Evolutionary conservation across 2,888 invertebrate species (phyloP), one percentile per base, ranked within the genome.

Genomic region (Trissoscelio sp.): DNA sequence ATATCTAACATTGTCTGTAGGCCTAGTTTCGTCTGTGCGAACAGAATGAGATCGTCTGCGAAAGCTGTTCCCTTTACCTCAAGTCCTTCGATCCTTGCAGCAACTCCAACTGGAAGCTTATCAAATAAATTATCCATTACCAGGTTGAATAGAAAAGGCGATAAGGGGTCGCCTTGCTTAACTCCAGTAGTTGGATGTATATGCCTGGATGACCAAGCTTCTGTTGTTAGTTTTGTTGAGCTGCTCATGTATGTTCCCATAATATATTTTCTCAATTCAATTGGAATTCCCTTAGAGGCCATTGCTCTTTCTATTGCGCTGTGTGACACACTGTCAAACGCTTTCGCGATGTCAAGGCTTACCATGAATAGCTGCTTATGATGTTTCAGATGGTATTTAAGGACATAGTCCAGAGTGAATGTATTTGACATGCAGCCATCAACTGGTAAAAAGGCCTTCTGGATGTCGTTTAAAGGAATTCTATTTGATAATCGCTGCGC

Each of bases 91-190:
- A 31, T 31, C 9, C 31, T 31, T 1, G 31, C 31, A 7, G 31
- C 31, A 2, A 31, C 3, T 1, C 9, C 9, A 31, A 2, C 11
- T 0, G 67, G 70, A 0, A 84, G 4, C 0, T 0, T 22, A 0
- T 1, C 2, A 0, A 86, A 16, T 0, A 79, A 11, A 0, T 57
- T 34, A 9, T 86, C 82, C 1, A 85, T 84, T 0, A 85, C 53
- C 11, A 79, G 1, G 55, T 84, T 85, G 28, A 85, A 85, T 0
- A 84, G 14, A 0, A 79, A 7, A 0, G 85, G 82, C 0, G 83
- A 84, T 0, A 85, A 46, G 0, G 85, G 85, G 37, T 85, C 83
- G 0, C 84, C 85, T 24, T 84, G 84, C 11, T 48, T 62, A 0
- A 84, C 83, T 0, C 84, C 84, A 0, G 14, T 11, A 0, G 2